Evolutionary conservation across 2,888 invertebrate genomes (phyloP).

Genomic region (Morinoia aosen): DNA sequence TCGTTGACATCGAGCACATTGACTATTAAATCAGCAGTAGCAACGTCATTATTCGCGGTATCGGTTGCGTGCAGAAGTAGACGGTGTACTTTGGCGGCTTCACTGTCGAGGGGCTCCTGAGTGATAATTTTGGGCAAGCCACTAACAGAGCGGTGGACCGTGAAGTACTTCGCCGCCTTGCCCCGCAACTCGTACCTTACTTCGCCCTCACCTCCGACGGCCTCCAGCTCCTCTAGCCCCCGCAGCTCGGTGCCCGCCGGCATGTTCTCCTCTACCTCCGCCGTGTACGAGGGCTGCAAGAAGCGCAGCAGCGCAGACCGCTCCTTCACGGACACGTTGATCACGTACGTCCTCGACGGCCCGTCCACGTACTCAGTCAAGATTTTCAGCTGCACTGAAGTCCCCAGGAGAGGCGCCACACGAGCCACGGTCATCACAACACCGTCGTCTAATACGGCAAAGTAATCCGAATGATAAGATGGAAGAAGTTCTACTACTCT

Average conservation of each 20-base stretch:
- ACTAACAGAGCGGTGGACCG: constrained; percentile 80
- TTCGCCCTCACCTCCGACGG: constrained; percentile 72
- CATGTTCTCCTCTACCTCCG: constrained; percentile 82
- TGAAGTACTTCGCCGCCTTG: constrained; percentile 79
- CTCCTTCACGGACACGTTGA: constrained; percentile 87
- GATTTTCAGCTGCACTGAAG: constrained; percentile 82
- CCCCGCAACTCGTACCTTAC: constrained; percentile 86
- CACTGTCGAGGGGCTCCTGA: constrained; percentile 82
- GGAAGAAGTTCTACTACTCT: constrained; percentile 78
- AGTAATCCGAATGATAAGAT: constrained; percentile 86
- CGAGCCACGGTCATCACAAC: constrained; percentile 92
- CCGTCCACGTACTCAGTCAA: constrained; percentile 77
- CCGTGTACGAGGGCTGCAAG: constrained; percentile 77
- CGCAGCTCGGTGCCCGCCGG: constrained; percentile 81
- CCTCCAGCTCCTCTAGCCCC: constrained; percentile 81
- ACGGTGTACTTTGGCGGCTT: constrained; percentile 80
- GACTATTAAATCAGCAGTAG: constrained; percentile 83
- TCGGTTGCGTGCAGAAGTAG: constrained; percentile 86
- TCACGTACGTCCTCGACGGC: constrained; percentile 83
- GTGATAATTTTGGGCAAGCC: constrained; percentile 72
- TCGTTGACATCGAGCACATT: constrained; percentile 90
- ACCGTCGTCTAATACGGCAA: constrained; percentile 88
- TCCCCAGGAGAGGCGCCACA: constrained; percentile 84
- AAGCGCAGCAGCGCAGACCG: constrained; percentile 86
- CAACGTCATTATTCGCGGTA: constrained; percentile 84